Base-by-base conservation (phyloP, 1,140 invertebrate species). In the Leptonema lineaticorne region DNA sequence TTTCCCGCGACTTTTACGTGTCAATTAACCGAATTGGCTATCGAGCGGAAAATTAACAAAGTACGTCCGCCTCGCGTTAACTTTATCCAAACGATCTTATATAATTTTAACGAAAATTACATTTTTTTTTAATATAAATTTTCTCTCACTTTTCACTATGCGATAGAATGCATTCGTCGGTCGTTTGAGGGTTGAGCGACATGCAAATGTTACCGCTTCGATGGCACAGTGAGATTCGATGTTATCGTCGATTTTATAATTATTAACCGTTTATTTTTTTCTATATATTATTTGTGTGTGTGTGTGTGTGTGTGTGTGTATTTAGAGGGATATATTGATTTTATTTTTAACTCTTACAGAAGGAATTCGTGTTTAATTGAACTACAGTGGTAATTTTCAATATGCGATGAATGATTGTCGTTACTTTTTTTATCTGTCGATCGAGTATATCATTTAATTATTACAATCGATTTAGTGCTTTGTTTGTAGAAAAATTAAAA, bases 221-320 rank as follows among this genome's bases (percentile, higher is more conserved):
- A 2, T n/a, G 37, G 45, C 11, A 26, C 1, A 28, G 18, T 16
- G 20, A 22, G 20, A 24, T 64, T 5, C 18, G 62, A 64, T 64
- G 37, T 24, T 64, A 64, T 64, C 62, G 24, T 16, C 33, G 46
- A 27, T 64, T 37, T 64, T 48, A 64, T 64, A 48, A 50, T 64
- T 48, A 64, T 64, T 64, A 64, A 64, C 62, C 26, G 41, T 64
- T 64, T 64, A 41, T 46, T 64, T 50, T 64, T n/a, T n/a, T n/a
- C n/a, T n/a, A n/a, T n/a, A n/a, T n/a, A n/a, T n/a, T n/a, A n/a
- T n/a, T n/a, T n/a, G n/a, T n/a, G n/a, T n/a, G n/a, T n/a, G n/a
- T n/a, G n/a, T n/a, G n/a, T n/a, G n/a, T n/a, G n/a, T n/a, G n/a
- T n/a, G n/a, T n/a, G n/a, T n/a, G n/a, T n/a, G n/a, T n/a, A n/a